Percentiles rank a stretch among this genome's conserved stretches.
phyloP scores from a whole-genome alignment of 2,113 vertebrate species.

The Scophthalmus maximus region DNA sequence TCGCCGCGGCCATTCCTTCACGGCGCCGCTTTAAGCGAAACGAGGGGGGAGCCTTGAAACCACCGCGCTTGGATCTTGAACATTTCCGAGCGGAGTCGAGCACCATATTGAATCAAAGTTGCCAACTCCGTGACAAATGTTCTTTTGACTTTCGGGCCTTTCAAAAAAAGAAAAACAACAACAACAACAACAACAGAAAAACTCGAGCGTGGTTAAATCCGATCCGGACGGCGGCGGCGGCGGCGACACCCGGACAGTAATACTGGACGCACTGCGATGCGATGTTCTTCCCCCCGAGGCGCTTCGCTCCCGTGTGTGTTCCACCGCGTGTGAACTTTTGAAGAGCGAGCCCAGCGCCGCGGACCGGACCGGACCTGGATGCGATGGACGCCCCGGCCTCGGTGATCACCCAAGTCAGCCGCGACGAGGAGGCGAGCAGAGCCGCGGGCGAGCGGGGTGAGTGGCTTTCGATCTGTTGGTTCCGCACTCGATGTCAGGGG shows the following conservation, averaged over 20 bases:
- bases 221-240: no score
- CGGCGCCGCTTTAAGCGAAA: constrained; percentile 82
- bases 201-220: no score
- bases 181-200: no score
- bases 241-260: constrained; percentile 4
- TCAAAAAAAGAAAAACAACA: no score
- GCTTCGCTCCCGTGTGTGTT: background rate
- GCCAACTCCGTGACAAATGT: constrained; percentile 62
- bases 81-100: constrained; percentile 80
- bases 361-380: constrained; percentile 71
- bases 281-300: constrained; percentile 39
- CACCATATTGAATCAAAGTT: constrained; percentile 88
- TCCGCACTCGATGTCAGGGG: no score
- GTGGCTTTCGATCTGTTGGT: constrained; percentile 42
- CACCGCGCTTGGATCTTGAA: constrained; percentile 87
- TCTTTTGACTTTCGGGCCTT: background rate
- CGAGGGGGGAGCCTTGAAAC: constrained; percentile 87
- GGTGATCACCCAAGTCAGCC: constrained; percentile 85
- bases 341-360: constrained; percentile 58
- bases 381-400: constrained; percentile 85
- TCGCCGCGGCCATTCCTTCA: background rate
- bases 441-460: constrained; percentile 79
- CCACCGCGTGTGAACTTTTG: constrained; percentile 60
- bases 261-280: constrained; percentile 20
- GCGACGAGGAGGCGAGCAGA: constrained; percentile 82